Percentiles rank a stretch among this genome's conserved stretches.
phyloP scores from a whole-genome alignment of 2,797 vertebrate genomes.

The Spinibarbus caldwelli region DNA sequence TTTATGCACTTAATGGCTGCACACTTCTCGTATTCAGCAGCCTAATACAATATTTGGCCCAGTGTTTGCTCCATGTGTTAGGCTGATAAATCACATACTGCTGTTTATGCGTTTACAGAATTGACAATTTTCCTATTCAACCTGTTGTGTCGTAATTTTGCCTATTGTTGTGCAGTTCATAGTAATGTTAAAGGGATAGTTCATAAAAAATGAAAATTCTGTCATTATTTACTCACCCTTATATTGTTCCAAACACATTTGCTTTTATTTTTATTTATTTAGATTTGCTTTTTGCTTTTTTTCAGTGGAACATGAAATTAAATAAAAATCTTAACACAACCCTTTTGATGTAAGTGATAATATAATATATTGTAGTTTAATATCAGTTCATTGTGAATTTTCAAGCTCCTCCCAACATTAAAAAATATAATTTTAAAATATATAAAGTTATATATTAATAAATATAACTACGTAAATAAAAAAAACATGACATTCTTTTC shows the following conservation, averaged over 20 bases:
- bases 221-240: background rate
- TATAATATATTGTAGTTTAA: background rate
- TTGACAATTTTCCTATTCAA: conserved; percentile 6
- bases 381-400: background rate
- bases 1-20: conserved; percentile 17
- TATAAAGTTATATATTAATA: too few species aligned
- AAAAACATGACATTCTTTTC: too few species aligned
- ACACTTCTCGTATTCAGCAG: conserved; percentile 2
- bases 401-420: background rate
- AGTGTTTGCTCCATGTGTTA: conserved; percentile 15
- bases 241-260: background rate
- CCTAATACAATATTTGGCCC: background rate
- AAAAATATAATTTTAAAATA: background rate
- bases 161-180: background rate
- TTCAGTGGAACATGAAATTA: background rate
- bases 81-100: conserved; percentile 12
- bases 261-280: background rate
- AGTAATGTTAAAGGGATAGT: background rate
- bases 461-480: background rate
- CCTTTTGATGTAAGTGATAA: background rate
- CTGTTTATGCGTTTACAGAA: background rate
- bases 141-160: background rate
- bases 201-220: background rate
- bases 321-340: background rate
- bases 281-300: background rate